Base-by-base conservation (phyloP, 2,113 vertebrate species). In the Eretmochelys imbricata region DNA sequence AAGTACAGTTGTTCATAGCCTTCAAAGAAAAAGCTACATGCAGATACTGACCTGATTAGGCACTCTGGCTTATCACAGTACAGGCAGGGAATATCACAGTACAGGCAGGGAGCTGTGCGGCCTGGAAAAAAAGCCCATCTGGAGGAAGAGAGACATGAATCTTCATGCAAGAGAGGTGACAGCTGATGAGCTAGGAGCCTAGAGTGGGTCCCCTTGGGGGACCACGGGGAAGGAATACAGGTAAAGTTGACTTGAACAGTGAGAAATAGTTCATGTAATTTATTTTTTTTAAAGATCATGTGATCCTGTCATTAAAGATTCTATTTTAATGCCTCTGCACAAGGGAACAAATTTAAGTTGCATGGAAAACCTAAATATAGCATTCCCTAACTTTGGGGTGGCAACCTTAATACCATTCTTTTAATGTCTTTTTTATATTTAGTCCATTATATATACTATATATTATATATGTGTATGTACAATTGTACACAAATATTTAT, bases 401-500 rank as follows among this genome's bases (percentile, higher is more conserved):
- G 54, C 83, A 0, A 3, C 7, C 59, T 76, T 55, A 55, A 79
- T 3, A 84, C 0, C 17, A 80, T n/a, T 35, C 25, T 89, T 93
- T 59, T 27, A 20, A 7, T 1, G 0, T 57, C 3, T 3, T 6
- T 84, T 89, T 42, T 78, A 80, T 35, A 16, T n/a, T 48, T 62
- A 42, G 24, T 69, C 4, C 22, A 27, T 62, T 85, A 12, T 1
- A 7, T 25, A 13, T n/a, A 79, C 12, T 6, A 3, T 7, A 1
- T 10, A 11, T 1, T 22, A 0, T 8, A 46, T 13, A 46, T 48
- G 6, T 1, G 0, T 29, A 14, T 16, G 49, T 54, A 5, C 50
- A 20, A 72, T 72, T 20, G 65, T 49, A 78, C 12, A 69, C 10
- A 22, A n/a, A 38, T 38, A 72, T 38, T 4, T 19, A 20, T 13